Evolutionary conservation across 2,888 invertebrate species (phyloP), one percentile per base, ranked within the genome.

Genomic region (Chorisops tibialis): DNA sequence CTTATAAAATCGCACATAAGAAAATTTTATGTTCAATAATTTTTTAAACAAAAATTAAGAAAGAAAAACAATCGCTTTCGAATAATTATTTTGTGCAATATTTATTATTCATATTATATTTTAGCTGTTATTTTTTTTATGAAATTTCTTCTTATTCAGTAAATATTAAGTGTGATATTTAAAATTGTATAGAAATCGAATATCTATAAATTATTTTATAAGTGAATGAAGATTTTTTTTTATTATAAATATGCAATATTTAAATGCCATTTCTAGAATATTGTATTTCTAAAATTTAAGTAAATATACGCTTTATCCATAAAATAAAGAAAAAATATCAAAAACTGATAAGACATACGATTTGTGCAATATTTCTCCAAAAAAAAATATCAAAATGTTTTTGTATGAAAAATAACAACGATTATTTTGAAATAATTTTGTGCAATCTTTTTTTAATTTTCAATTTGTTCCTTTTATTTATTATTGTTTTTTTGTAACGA

Each of bases 211-310:
- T 48, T 9, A 14, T 50, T 11, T 50, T 35, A 48, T 21, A 11
- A 22, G 21, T 11, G 24, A 45, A 22, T 16, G 5, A 22, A 49
- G n/a, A n/a, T 49, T n/a, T 22, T 22, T 4, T 49, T 12, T 14
- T 14, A 49, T 30, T 5, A 7, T 4, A 49, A 39, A 22, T 54
- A 35, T 56, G 24, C 56, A 56, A 56, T 45, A 56, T 45, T 43
- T 19, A 16, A 56, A 56, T 56, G 56, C 56, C 56, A 56, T 56
- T 56, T 45, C 30, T 56, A 56, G 56, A n/a, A 43, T 56, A 56
- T 56, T 56, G 7, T 56, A 24, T 35, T 24, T 45, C 7, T 45
- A 43, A n/a, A 56, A 43, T 54, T 38, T 41, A 19, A 21, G 14
- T 54, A 21, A 22, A 22, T 14, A 4, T 14, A 22, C 3, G 7